phyloP scores from a whole-genome alignment of 30 jellyfish, hydroid and myxozoan genomes.

The Aurelia coerulea region DNA sequence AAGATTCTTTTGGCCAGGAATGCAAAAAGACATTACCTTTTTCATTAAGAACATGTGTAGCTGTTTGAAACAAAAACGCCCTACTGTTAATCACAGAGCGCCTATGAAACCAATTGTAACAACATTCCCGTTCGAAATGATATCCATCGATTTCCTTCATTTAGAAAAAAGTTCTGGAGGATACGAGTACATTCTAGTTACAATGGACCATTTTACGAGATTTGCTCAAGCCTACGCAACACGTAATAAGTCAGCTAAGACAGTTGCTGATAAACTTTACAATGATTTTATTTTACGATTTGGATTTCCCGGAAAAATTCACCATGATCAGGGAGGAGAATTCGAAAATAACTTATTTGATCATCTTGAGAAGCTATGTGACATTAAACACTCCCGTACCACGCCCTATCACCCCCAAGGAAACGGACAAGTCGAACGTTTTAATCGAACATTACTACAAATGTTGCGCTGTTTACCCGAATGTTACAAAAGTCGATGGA shows the following conservation, averaged over 20 bases:
- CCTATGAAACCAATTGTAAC: slow-evolving; percentile 35
- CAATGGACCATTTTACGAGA: background rate
- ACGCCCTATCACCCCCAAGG: slow-evolving; percentile 46
- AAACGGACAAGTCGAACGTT: slow-evolving; percentile 39
- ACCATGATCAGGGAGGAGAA: slow-evolving; percentile 60
- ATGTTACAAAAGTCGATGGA: slow-evolving; percentile 16
- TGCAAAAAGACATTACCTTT: slow-evolving; percentile 16
- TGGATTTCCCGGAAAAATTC: slow-evolving; percentile 34
- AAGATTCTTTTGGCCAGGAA: slow-evolving; percentile 55
- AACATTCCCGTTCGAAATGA: slow-evolving; percentile 16
- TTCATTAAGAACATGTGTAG: slow-evolving; percentile 4
- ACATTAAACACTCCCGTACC: slow-evolving; percentile 27
- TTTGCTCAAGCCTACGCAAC: slow-evolving; percentile 45
- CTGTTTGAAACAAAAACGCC: slow-evolving; percentile 1
- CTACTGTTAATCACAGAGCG: background rate
- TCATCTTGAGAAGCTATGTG: background rate
- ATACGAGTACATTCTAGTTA: slow-evolving; percentile 25
- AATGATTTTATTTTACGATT: slow-evolving; percentile 33
- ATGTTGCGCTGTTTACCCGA: slow-evolving; percentile 37
- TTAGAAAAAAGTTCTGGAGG: slow-evolving; percentile 40
- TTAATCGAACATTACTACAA: slow-evolving; percentile 13
- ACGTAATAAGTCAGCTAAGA: slow-evolving; percentile 41
- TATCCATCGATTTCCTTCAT: slow-evolving; percentile 30
- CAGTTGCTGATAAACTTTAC: slow-evolving; percentile 42
- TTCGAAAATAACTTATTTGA: slow-evolving; percentile 39